Base-by-base conservation (phyloP, 1,140 invertebrate species). In the Drosophila neocordata region DNA sequence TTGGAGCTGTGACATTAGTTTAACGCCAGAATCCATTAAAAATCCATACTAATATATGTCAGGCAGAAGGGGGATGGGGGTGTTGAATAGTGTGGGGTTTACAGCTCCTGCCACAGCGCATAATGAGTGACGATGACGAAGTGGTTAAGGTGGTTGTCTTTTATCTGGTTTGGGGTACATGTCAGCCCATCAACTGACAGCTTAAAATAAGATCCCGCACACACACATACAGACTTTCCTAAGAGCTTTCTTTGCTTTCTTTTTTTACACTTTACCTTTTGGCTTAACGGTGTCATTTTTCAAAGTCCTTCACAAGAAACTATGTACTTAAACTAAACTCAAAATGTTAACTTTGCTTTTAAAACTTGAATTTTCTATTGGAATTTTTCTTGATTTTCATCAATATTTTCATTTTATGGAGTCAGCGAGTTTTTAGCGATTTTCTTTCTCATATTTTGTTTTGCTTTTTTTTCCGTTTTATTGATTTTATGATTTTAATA, bases 1-100 rank as follows among this genome's bases (percentile, higher is more conserved):
- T 70, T 63, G 37, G 55, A 44, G 73, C 74, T 75, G 82, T 77
- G 78, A 85, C 82, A 85, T 89, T 85, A 89, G 78, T 88, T 89
- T 82, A 79, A 71, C 79, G 81, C 75, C 79, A 79, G 70, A 89
- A 89, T 82, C 85, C 87, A 89, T 87, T 90, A 89, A 89, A 89
- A 89, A 89, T 90, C 87, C 73, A 90, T 90, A 89, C 87, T 90
- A 90, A 89, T 89, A 81, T 85, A 76, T 89, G 81, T 77, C 81
- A 87, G 72, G 41, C 37, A 78, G 67, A n/a, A 64, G 22, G 22
- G 22, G 22, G 22, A 24, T 2, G 22, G 22, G 22, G 22, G 22
- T n/a, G n/a, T n/a, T n/a, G n/a, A n/a, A n/a, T n/a, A n/a, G n/a
- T n/a, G 22, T 2, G 22, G 22, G 22, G 22, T 24, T 24, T 24